A percentile compares a stretch with the other conserved stretches of the same genome.
Conservation (phyloP, 1,140 invertebrate species). For the Drosophila repleta region DNA sequence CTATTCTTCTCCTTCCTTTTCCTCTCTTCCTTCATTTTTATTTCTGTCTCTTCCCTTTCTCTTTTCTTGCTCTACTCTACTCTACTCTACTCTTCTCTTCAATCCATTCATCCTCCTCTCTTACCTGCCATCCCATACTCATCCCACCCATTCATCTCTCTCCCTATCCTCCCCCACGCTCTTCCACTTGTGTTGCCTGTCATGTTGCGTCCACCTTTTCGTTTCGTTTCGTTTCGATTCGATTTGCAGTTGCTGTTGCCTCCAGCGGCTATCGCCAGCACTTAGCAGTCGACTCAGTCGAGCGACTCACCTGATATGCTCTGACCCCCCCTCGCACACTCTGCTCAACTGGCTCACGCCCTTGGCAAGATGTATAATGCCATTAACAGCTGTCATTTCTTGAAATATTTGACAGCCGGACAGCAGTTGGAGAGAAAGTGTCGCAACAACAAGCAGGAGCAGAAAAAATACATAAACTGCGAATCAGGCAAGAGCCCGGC, state of each 20-base stretch:
- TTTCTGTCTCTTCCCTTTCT: too few species aligned
- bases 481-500: constrained; percentile 2
- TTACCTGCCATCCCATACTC: too few species aligned
- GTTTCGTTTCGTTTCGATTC: constrained; percentile 1
- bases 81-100: too few species aligned
- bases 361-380: constrained; percentile 64
- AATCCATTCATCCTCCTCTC: too few species aligned
- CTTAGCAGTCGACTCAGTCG: constrained; percentile 37
- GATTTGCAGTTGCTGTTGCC: not conserved
- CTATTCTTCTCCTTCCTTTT: too few species aligned
- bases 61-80: too few species aligned
- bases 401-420: constrained; percentile 76
- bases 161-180: too few species aligned
- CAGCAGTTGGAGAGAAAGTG: constrained; percentile 27
- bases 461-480: constrained; percentile 6
- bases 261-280: constrained; percentile 29
- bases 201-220: not conserved
- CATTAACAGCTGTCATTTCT: constrained; percentile 78
- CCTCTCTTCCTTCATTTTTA: too few species aligned
- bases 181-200: too few species aligned
- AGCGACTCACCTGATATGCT: constrained; percentile 32
- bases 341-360: not conserved
- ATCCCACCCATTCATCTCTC: too few species aligned
- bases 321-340: too few species aligned
- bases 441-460: constrained; percentile 19